Evolutionary conservation across 2,888 invertebrate species (phyloP), one percentile per base, ranked within the genome.

Genomic region (Apodemia zela): DNA sequence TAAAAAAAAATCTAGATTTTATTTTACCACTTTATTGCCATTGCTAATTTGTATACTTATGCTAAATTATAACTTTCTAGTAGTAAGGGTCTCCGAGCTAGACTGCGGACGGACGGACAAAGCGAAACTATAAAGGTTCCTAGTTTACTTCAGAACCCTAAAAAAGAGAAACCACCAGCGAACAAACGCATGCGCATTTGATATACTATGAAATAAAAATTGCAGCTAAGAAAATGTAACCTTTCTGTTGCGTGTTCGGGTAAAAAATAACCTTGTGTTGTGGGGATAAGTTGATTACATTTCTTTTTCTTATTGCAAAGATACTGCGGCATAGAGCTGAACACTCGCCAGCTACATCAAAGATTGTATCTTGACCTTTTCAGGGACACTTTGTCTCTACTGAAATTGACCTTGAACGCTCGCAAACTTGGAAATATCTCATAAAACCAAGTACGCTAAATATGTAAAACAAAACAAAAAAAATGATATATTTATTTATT

Each of bases 361-460:
- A 61, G 67, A 68, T 65, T 63, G 63, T 64, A 61, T 69, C 69
- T 71, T 69, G 71, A 73, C 72, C 70, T 71, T 67, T 61, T 63
- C 64, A 59, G 61, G 60, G 69, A 65, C 69, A 67, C 68, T 67
- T 67, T 68, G 67, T 66, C 63, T 61, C 49, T 63, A 64, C 58
- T 62, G 59, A 60, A 66, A 49, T 63, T 66, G 62, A 61, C 71
- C 70, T 73, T 69, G 69, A 61, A 64, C 62, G 67, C 65, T 29
- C 57, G 57, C 57, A 57, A 29, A 57, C n/a, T 57, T 57, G 57
- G 57, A 57, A 17, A 29, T 15, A 57, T 25, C n/a, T 25, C 57
- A 57, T 57, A 29, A 57, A 57, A 57, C 25, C 29, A 57, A n/a
- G 33, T 47, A 45, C 35, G 59, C 25, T 35, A 49, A 54, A 54